These are phyloP conservation scores for Acleris emargana DNA, from an alignment of 2,888 invertebrate species.

Conservation along the genomic window DNA sequence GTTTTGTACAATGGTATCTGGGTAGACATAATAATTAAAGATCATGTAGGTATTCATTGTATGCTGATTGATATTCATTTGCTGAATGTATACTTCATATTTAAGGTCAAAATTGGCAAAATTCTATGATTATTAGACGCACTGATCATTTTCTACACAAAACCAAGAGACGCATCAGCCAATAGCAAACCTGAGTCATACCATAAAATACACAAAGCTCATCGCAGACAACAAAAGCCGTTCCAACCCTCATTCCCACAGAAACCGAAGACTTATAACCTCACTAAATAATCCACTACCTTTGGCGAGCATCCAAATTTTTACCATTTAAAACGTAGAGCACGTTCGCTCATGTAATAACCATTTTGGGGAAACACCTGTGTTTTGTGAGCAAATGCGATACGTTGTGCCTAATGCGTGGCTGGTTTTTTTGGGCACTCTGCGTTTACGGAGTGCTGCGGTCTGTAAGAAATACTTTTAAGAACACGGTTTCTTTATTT, in stretches of 20 bases:
- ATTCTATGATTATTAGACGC: too few species aligned
- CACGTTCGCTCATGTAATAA: slow-evolving; percentile 19
- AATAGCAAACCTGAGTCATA: too few species aligned
- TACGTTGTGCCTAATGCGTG: slow-evolving; percentile 7
- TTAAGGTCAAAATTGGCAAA: too few species aligned
- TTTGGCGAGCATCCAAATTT: slow-evolving; percentile 11
- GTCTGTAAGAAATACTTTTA: neutral
- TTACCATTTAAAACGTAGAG: slow-evolving; percentile 9
- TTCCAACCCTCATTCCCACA: neutral
- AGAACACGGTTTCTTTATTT: too few species aligned
- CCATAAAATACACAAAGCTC: neutral
- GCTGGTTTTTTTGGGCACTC: neutral
- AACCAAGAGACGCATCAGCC: too few species aligned
- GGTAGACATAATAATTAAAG: too few species aligned
- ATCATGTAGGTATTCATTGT: too few species aligned
- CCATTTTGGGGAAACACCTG: slow-evolving; percentile 15
- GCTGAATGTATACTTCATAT: too few species aligned
- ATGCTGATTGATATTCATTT: too few species aligned
- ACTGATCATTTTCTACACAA: too few species aligned
- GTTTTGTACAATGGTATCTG: too few species aligned
- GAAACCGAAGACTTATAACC: slow-evolving; percentile 3
- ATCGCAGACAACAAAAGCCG: neutral
- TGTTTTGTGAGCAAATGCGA: slow-evolving; percentile 1
- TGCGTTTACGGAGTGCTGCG: neutral
- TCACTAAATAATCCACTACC: slow-evolving; percentile 8